phyloP scores from a whole-genome alignment of 2,113 vertebrate genomes.

The Hippocampus guttulatus region DNA sequence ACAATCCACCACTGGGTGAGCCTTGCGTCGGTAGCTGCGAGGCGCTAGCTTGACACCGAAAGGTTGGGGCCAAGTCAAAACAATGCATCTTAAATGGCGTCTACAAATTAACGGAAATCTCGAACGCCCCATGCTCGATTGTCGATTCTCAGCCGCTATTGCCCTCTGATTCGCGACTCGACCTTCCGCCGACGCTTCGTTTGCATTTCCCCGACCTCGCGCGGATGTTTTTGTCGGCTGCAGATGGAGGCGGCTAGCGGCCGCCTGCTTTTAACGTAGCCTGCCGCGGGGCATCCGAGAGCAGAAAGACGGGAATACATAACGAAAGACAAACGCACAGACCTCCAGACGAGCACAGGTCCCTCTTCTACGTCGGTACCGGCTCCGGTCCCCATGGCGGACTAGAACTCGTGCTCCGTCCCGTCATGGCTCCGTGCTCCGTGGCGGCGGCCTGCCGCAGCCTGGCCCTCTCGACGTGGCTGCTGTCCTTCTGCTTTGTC shows the following conservation, averaged over 20 bases:
- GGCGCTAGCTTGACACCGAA: not conserved
- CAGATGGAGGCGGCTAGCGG: slow-evolving; percentile 37
- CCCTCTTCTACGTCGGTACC: not conserved
- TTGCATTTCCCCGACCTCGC: not conserved
- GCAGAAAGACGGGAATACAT: not conserved
- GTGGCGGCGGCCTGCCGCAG: slow-evolving; percentile 92
- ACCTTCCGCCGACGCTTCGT: not conserved
- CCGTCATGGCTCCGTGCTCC: slow-evolving; percentile 80
- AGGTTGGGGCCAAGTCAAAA: slow-evolving; percentile 46
- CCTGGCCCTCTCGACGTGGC: slow-evolving; percentile 95
- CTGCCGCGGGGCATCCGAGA: slow-evolving; percentile 25
- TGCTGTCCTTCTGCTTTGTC: slow-evolving; percentile 96
- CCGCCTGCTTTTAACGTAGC: slow-evolving; percentile 4
- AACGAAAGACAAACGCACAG: not conserved
- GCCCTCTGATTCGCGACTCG: accelerated
- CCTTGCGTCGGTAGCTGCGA: accelerated
- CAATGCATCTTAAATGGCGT: slow-evolving; percentile 28
- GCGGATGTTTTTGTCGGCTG: slow-evolving; percentile 14
- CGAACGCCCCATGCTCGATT: too few species aligned
- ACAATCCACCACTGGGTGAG: not conserved
- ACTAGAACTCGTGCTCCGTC: slow-evolving; percentile 34
- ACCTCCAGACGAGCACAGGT: not conserved
- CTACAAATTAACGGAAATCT: not conserved
- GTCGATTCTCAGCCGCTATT: accelerated
- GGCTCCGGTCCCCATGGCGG: slow-evolving; percentile 36